Evolutionary conservation across 2,888 invertebrate species (phyloP).

Genomic region (Pomacea canaliculata): DNA sequence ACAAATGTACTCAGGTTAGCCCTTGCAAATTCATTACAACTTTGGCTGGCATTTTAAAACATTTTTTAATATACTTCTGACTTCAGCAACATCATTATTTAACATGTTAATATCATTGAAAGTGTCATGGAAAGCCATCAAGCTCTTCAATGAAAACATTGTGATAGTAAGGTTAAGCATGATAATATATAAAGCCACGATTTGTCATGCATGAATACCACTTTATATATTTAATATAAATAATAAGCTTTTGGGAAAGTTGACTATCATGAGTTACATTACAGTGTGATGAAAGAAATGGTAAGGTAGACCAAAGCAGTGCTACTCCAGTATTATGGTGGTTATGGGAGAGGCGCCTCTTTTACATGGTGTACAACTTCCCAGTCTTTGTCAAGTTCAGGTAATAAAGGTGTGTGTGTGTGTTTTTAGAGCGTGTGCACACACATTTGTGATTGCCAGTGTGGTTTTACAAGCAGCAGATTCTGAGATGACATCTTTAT

Average conservation of each 20-base stretch:
- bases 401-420: slow-evolving; percentile 28
- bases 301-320: slow-evolving; percentile 48
- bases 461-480: no score
- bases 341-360: slow-evolving; percentile 66
- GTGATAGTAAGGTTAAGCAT: no score
- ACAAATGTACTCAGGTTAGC: not conserved
- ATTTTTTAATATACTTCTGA: no score
- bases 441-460: no score
- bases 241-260: no score
- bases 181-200: no score
- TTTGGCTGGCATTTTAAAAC: no score
- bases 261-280: not conserved
- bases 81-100: not conserved
- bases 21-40: not conserved
- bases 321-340: slow-evolving; percentile 64
- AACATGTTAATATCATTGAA: not conserved
- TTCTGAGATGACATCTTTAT: not conserved
- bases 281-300: slow-evolving; percentile 51
- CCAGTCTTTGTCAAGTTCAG: slow-evolving; percentile 66
- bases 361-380: slow-evolving; percentile 56
- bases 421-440: not conserved
- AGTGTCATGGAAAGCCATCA: not conserved
- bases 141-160: no score
- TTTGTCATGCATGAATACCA: no score
- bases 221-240: no score